Evolutionary conservation across 2,797 vertebrate species (phyloP), one percentile per base, ranked within the genome.

Genomic region (Telmatherina bonti): DNA sequence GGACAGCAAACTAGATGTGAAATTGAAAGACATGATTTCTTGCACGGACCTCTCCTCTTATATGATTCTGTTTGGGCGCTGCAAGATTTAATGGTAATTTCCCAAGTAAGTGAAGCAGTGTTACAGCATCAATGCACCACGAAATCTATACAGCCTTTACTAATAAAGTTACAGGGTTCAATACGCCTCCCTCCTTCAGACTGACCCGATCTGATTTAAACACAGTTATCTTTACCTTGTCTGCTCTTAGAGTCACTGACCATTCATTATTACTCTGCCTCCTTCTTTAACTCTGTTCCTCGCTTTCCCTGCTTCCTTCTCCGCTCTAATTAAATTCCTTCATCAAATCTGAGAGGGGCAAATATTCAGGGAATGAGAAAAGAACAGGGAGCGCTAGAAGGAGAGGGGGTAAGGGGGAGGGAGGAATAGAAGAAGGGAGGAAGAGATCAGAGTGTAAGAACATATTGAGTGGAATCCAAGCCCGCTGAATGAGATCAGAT

Each of bases 261-360:
- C 81, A 81, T 86, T 90, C 77, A 82, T 85, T 87, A 89, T 68
- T 54, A 67, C 74, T 79, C 60, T 51, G 61, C 67, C 73, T 70
- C 74, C 72, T 84, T 87, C 75, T 70, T 70, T 80, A 75, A 66
- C 69, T 54, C 12, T 57, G 54, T 79, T 69, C 63, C 76, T 72
- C 43, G 1, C 47, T 79, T 72, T 82, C 81, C 70, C 67, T 64
- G 68, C 76, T 68, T 83, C 81, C 79, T 64, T 79, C 71, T 60
- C 67, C 57, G 75, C 70, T 78, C 82, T 92, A 92, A 93, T 92
- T 91, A 88, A 91, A 92, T 92, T 87, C 81, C 82, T 88, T 84
- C 86, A 85, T 90, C 90, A 87, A 84, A 81, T 84, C 70, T 72
- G 77, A 82, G 76, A 75, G 58, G 60, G 73, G 69, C 72, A 86